These are phyloP conservation scores for Acropora yongei DNA, from an alignment of 64 coral and sea anemone species.

Conservation along the genomic window DNA sequence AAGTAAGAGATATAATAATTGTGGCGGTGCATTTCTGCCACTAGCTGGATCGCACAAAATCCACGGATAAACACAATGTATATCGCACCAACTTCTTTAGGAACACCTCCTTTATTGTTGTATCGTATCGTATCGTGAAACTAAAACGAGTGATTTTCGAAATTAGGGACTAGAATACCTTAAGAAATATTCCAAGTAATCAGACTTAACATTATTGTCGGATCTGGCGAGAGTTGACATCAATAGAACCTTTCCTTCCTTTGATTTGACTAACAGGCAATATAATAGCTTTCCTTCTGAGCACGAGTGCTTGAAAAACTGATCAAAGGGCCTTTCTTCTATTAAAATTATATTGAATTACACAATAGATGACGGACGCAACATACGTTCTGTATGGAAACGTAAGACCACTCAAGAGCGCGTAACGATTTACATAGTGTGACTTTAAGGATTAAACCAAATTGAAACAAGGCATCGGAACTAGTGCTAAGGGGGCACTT, in stretches of 20 bases:
- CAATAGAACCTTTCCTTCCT: slow-evolving; percentile 2
- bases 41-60: background rate
- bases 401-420: too few species aligned
- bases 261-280: background rate
- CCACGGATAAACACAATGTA: slow-evolving; percentile 8
- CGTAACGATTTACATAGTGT: too few species aligned
- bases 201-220: background rate
- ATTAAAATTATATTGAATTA: background rate
- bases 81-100: background rate
- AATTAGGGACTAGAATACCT: background rate
- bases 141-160: background rate
- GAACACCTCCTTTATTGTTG: slow-evolving; percentile 1
- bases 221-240: slow-evolving; percentile 1
- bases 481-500: too few species aligned
- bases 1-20: too few species aligned
- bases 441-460: too few species aligned
- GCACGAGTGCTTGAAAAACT: background rate
- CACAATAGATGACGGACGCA: background rate
- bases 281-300: background rate
- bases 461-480: too few species aligned
- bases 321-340: background rate
- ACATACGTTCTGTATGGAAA: too few species aligned
- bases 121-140: background rate
- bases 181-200: background rate
- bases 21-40: background rate